These are phyloP conservation scores for Notodonta dromedarius DNA, from an alignment of 2,888 invertebrate species.

Conservation along the genomic window DNA sequence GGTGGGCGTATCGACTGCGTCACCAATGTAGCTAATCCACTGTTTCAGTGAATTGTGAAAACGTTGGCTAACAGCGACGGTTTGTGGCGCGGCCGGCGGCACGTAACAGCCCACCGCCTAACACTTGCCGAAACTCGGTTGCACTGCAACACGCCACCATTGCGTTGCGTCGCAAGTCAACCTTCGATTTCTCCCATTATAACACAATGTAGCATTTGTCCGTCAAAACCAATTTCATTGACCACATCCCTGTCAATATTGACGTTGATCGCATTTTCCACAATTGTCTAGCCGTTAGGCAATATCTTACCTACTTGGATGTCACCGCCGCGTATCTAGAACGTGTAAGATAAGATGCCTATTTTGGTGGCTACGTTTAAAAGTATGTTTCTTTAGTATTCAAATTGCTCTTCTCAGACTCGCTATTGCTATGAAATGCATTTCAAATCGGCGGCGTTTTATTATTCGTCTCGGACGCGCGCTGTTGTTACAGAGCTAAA, in stretches of 20 bases:
- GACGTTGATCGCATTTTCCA: constrained; percentile 45
- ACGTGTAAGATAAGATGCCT: constrained; percentile 47
- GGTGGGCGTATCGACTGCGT: constrained; percentile 51
- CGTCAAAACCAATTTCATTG: constrained; percentile 61
- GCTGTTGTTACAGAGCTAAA: constrained; percentile 33
- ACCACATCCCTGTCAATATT: constrained; percentile 48
- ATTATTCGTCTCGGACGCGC: constrained; percentile 42
- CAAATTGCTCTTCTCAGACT: constrained; percentile 40
- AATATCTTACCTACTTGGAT: constrained; percentile 40
- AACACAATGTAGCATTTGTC: constrained; percentile 61
- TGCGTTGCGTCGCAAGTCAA: constrained; percentile 54
- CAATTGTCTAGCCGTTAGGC: constrained; percentile 31
- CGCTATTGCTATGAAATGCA: constrained; percentile 42
- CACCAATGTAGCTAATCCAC: constrained; percentile 64
- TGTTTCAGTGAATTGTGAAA: constrained; percentile 72
- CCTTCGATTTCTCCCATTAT: constrained; percentile 75
- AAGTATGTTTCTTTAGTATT: constrained; percentile 47
- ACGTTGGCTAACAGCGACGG: constrained; percentile 58
- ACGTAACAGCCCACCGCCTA: constrained; percentile 46
- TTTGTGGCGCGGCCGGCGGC: constrained; percentile 42
- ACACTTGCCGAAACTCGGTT: constrained; percentile 55
- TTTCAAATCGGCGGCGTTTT: constrained; percentile 42
- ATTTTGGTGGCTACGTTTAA: constrained; percentile 41
- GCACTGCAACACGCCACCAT: constrained; percentile 55
- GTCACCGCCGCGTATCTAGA: constrained; percentile 32